Base-by-base conservation (phyloP, 2,888 invertebrate genomes). In the Parochlus steinenii region DNA sequence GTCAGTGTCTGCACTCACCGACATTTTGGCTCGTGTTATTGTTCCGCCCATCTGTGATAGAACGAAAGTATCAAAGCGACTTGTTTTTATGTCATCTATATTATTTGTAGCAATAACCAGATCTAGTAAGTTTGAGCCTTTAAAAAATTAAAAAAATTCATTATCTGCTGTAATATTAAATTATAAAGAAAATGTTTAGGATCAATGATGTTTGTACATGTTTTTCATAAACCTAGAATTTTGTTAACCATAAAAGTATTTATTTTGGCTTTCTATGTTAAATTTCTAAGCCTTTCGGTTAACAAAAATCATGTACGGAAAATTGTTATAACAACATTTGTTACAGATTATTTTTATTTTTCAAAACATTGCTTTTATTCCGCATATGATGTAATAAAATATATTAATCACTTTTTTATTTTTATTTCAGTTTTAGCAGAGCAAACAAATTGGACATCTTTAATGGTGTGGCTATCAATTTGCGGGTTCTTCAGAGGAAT, bases 401-500 rank as follows among this genome's bases (percentile, higher is more conserved):
- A 25, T 11, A 31, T 16, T 3, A 11, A 37, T 10, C 10, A 16
- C 17, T 14, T 14, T 26, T 22, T 23, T 10, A 12, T 30, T 39
- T 46, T 44, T 43, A 39, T 62, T 61, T 4, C 61, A 81, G 81
- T 74, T 30, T 58, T 81, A 53, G 80, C 80, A 0, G 69, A 74
- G 48, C 79, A 78, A 57, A 69, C 67, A 0, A 74, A 75, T 25
- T 78, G 74, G 67, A 65, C 67, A 6, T 65, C 67, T 24, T 59
- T 82, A 7, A 69, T 78, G 65, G 46, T 72, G 5, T 74, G 76
- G 70, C 56, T 80, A 40, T 71, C 77, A 0, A 69, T 81, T 37
- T 76, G 76, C 51, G 82, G 82, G 11, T 81, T 82, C 61, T 70
- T 79, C 54, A 65, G 81, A 38, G 81, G 82, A 39, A 73, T 78